Conservation (phyloP, 1,140 invertebrate species). For the Papilio dardanus region DNA sequence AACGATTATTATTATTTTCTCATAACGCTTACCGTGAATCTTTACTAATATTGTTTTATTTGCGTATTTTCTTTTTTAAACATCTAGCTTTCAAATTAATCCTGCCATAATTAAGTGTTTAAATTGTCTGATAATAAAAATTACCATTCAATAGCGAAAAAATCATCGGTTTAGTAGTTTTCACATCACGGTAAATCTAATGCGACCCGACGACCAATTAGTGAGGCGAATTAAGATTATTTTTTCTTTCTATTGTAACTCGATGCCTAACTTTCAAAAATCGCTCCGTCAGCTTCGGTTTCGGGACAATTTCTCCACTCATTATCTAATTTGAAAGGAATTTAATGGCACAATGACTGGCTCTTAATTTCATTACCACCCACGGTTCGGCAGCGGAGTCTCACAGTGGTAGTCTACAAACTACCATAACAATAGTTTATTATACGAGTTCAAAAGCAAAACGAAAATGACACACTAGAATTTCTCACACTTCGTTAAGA, state of each 20-base stretch:
- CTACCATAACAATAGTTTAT: constrained; percentile 60
- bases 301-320: constrained; percentile 58
- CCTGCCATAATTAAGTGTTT: too few species aligned
- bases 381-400: constrained; percentile 49
- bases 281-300: constrained; percentile 41
- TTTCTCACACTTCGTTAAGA: constrained; percentile 36
- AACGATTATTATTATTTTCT: neutral
- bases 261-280: neutral
- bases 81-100: too few species aligned
- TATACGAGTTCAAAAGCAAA: constrained; percentile 66
- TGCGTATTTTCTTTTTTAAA: too few species aligned
- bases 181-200: neutral
- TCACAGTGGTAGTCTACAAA: constrained; percentile 40
- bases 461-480: constrained; percentile 60
- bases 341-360: constrained; percentile 73
- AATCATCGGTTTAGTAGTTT: neutral
- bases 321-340: constrained; percentile 69
- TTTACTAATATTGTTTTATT: too few species aligned
- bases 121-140: too few species aligned
- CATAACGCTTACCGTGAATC: too few species aligned
- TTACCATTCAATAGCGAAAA: too few species aligned
- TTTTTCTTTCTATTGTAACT: constrained; percentile 29
- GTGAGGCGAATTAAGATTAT: constrained; percentile 5
- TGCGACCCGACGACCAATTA: constrained; percentile 17
- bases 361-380: constrained; percentile 76